Conservation (phyloP, 1,140 invertebrate species). For the Trypoxylus dichotomus region DNA sequence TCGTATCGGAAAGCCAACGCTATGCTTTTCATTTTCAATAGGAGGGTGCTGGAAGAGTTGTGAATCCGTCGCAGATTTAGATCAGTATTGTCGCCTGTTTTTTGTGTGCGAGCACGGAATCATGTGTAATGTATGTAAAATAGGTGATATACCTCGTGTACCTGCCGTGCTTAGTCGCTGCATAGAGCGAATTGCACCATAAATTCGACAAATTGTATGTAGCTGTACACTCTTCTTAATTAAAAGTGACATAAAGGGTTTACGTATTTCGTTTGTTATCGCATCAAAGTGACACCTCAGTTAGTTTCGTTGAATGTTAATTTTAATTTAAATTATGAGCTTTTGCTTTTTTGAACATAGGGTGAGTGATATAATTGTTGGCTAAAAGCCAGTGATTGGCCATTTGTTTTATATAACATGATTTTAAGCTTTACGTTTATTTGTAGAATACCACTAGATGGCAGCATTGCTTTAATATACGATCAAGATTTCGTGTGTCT, state of each 20-base stretch:
- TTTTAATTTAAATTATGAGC: no score
- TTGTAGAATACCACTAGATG: no score
- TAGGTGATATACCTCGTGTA: neutral
- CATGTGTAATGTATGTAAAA: neutral
- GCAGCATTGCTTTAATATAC: no score
- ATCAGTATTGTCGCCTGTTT: neutral
- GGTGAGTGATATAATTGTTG: no score
- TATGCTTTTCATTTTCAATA: no score
- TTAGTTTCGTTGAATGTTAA: neutral
- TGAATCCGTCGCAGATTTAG: constrained; percentile 22
- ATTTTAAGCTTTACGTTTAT: no score
- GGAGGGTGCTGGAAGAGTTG: constrained; percentile 13
- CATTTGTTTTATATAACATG: no score
- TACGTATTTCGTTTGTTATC: neutral
- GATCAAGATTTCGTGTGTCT: no score
- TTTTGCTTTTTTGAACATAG: neutral
- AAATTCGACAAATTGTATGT: neutral
- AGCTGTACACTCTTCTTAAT: neutral
- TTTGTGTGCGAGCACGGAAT: neutral
- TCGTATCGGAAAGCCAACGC: neutral
- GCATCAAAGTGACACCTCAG: neutral
- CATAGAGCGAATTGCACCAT: neutral
- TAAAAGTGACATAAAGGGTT: neutral
- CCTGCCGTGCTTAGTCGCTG: neutral
- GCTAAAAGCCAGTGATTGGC: no score